Conservation (phyloP, 2,888 invertebrate species). For the Chalcosyrphus nemorum region DNA sequence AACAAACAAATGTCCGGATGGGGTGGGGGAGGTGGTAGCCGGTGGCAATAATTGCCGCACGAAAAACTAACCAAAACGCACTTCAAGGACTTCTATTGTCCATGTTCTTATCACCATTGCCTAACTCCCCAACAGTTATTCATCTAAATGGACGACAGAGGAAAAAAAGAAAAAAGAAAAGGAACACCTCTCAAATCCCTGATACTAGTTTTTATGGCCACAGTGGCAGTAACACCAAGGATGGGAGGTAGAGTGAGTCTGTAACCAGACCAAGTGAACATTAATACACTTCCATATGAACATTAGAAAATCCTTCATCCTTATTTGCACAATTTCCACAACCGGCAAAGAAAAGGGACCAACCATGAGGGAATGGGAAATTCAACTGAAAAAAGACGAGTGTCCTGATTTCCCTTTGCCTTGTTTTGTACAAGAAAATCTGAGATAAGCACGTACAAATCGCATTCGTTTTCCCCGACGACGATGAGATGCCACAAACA, state of each 20-base stretch:
- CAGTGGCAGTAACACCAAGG: constrained; percentile 28
- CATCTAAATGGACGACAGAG: constrained; percentile 34
- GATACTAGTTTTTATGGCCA: constrained; percentile 62
- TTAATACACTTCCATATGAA: constrained; percentile 71
- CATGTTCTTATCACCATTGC: constrained; percentile 41
- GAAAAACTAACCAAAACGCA: constrained; percentile 51
- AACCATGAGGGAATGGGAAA: constrained; percentile 26
- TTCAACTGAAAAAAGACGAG: constrained; percentile 46
- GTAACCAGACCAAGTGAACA: constrained; percentile 51
- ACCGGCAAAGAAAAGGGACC: not conserved
- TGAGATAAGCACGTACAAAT: constrained; percentile 81
- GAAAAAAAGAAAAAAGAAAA: not conserved
- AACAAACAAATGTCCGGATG: constrained; percentile 7
- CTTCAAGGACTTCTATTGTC: constrained; percentile 37
- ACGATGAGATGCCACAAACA: constrained; percentile 67
- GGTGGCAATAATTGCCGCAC: constrained; percentile 21
- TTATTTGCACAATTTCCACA: constrained; percentile 67
- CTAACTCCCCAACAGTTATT: constrained; percentile 42
- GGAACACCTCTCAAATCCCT: constrained; percentile 47
- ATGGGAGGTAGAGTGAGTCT: not conserved
- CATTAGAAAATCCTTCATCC: constrained; percentile 68
- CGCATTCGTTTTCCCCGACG: constrained; percentile 78
- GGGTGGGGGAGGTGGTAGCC: not conserved
- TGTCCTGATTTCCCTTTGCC: constrained; percentile 45
- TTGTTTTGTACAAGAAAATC: constrained; percentile 62